These are phyloP conservation scores for Sebastolobus altivelis DNA, from an alignment of 2,797 vertebrate species.

Conservation along the genomic window DNA sequence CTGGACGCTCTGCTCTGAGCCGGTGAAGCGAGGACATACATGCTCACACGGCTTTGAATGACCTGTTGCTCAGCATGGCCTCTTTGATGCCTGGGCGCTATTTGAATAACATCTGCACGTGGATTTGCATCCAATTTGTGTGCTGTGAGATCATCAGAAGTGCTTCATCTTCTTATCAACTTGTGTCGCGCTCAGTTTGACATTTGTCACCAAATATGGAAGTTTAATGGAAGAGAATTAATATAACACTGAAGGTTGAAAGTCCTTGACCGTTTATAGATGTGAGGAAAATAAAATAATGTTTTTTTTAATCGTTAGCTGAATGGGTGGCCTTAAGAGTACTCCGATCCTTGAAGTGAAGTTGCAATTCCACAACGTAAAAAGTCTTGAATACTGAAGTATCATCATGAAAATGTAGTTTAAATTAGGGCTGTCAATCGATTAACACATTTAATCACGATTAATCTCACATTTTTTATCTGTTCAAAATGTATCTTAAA, in stretches of 20 bases:
- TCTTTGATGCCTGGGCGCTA: constrained; percentile 38
- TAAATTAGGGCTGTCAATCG: no score
- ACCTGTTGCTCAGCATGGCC: constrained; percentile 36
- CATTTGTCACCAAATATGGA: constrained; percentile 21
- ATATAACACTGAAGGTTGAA: not conserved
- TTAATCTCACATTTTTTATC: no score
- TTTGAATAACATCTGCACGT: constrained; percentile 63
- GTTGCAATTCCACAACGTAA: not conserved
- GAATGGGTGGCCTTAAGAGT: not conserved
- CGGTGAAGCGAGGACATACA: constrained; percentile 11
- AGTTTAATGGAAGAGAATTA: not conserved
- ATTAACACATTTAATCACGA: no score
- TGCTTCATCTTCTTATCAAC: constrained; percentile 23
- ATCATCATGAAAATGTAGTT: not conserved
- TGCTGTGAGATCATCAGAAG: constrained; percentile 44
- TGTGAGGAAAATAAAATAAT: not conserved
- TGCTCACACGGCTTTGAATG: constrained; percentile 15
- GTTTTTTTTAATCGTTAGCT: no score
- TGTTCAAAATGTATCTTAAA: no score
- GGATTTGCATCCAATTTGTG: constrained; percentile 78
- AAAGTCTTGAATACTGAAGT: not conserved
- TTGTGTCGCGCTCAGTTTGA: constrained; percentile 1
- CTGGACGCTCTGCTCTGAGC: constrained; percentile 21
- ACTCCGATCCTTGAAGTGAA: not conserved
- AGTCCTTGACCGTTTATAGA: not conserved